Percentiles rank a stretch among this genome's conserved stretches.
phyloP scores from a whole-genome alignment of 92 coral and sea anemone species.

The Pocillopora meandrina region DNA sequence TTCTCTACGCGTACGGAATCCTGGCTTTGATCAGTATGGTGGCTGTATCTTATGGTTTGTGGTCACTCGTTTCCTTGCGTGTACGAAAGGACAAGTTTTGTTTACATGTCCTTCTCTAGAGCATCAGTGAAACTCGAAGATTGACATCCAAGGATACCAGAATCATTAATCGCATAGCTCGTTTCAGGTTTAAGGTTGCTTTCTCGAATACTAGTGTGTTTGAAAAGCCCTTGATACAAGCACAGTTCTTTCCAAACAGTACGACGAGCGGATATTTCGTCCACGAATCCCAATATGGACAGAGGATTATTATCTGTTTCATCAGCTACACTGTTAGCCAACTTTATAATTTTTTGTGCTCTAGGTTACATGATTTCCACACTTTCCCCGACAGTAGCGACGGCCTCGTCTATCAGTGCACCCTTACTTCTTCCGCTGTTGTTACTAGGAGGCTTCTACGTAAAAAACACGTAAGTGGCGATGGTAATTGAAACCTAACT shows the following conservation, averaged over 20 bases:
- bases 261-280: too few species aligned
- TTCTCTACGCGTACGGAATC: constrained; percentile 41
- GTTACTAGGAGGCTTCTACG: constrained; percentile 92
- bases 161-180: too few species aligned
- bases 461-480: constrained; percentile 70
- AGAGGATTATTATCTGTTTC: not conserved
- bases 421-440: constrained; percentile 88
- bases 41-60: constrained; percentile 58
- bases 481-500: too few species aligned
- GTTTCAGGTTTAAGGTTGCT: too few species aligned
- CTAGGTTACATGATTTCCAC: constrained; percentile 87
- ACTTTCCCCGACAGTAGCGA: constrained; percentile 73
- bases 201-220: too few species aligned
- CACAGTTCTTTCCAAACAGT: too few species aligned
- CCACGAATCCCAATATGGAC: too few species aligned
- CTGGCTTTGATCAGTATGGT: constrained; percentile 31
- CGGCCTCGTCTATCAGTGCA: constrained; percentile 84
- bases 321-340: not conserved
- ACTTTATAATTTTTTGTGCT: not conserved
- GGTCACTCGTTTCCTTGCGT: too few species aligned
- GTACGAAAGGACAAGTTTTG: too few species aligned
- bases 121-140: too few species aligned
- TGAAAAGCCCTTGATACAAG: not conserved
- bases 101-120: not conserved
- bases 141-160: too few species aligned